Evolutionary conservation across 2,113 vertebrate species (phyloP).

Genomic region (Dinomys branickii): DNA sequence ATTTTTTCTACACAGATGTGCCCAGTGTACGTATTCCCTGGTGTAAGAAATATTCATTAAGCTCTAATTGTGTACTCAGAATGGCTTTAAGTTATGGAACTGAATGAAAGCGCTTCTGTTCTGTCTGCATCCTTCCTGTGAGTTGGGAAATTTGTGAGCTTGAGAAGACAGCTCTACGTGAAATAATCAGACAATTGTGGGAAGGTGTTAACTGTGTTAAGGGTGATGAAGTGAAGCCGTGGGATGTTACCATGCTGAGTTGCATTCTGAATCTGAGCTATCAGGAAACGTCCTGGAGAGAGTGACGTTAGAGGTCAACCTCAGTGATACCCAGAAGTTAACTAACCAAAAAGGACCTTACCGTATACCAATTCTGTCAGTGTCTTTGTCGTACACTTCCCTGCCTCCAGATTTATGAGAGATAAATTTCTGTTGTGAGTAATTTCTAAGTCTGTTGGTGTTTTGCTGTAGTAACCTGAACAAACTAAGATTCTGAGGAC

Average conservation of each 20-base stretch:
- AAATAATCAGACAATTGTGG: background rate
- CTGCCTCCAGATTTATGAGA: background rate
- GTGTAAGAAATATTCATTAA: constrained; percentile 19
- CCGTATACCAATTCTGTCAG: background rate
- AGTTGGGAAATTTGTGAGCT: background rate
- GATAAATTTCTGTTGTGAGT: background rate
- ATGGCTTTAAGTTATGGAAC: background rate
- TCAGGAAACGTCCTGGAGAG: background rate
- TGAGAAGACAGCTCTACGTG: background rate
- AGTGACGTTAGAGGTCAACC: background rate
- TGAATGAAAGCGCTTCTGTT: background rate
- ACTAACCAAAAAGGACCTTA: background rate
- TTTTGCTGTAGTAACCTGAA: background rate
- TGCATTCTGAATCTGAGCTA: background rate
- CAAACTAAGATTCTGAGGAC: background rate
- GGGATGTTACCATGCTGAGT: background rate
- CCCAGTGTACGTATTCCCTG: background rate
- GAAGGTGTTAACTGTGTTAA: background rate
- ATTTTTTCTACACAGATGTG: background rate
- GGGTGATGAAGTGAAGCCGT: background rate
- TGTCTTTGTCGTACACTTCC: background rate
- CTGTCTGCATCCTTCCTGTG: background rate
- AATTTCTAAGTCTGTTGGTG: background rate
- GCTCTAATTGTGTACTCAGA: background rate
- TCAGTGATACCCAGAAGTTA: background rate